phyloP scores from a whole-genome alignment of 2,797 vertebrate species.

The Acanthurus lineatus region DNA sequence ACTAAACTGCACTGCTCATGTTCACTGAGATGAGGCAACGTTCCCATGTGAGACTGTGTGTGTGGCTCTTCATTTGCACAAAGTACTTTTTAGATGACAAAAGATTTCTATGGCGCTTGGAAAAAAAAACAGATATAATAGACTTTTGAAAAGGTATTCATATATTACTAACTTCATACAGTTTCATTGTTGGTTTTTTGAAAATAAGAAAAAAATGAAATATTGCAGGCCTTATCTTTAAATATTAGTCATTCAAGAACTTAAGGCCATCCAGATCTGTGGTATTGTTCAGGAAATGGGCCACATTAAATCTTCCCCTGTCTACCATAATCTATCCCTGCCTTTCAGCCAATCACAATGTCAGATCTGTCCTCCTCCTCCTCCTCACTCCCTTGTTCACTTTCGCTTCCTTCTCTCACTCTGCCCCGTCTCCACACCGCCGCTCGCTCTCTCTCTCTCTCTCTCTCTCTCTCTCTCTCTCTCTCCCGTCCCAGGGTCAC shows the following conservation, averaged over 20 bases:
- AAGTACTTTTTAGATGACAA: constrained; percentile 17
- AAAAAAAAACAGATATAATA: background rate
- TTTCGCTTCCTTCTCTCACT: constrained; percentile 31
- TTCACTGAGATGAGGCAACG: constrained; percentile 32
- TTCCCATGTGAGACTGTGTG: background rate
- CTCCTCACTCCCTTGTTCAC: constrained; percentile 22
- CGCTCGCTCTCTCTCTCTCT: no score
- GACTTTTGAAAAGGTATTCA: constrained; percentile 9
- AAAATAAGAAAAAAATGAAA: constrained; percentile 23
- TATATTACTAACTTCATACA: constrained; percentile 19
- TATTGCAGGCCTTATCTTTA: constrained; percentile 26
- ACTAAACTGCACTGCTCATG: constrained; percentile 28
- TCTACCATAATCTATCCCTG: constrained; percentile 42
- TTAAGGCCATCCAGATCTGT: constrained; percentile 40
- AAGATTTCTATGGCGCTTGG: background rate
- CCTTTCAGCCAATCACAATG: constrained; percentile 65
- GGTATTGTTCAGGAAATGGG: constrained; percentile 62
- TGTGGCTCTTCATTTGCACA: constrained; percentile 9
- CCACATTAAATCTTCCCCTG: constrained; percentile 47
- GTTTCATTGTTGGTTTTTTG: constrained; percentile 17
- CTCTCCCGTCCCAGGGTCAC: constrained; percentile 76
- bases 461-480: constrained; percentile 22
- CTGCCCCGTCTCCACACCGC: background rate
- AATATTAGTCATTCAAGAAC: constrained; percentile 35
- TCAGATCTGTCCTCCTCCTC: constrained; percentile 60